phyloP scores from a whole-genome alignment of 2,113 vertebrate genomes.

The Dromaius novaehollandiae region DNA sequence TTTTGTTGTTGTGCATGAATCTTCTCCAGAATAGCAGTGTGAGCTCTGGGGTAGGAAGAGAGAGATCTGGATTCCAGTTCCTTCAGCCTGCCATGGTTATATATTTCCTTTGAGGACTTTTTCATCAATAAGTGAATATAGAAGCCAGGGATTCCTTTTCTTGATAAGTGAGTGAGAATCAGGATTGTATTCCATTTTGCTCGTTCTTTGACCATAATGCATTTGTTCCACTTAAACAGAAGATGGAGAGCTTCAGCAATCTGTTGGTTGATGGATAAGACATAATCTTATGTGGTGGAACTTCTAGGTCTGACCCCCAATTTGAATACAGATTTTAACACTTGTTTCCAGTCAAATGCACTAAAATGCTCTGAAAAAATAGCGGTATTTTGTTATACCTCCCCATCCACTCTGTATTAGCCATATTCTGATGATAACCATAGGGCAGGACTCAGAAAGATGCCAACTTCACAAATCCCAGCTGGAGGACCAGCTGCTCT shows the following conservation, averaged over 20 bases:
- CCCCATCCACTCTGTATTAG: fast-evolving
- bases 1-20: not conserved
- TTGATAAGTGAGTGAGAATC: not conserved
- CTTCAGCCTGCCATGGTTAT: not conserved
- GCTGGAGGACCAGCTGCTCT: not conserved
- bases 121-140: not conserved
- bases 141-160: not conserved
- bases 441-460: fast-evolving
- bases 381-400: not conserved
- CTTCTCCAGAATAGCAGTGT: not conserved
- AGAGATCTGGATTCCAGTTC: not conserved
- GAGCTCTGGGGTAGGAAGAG: not conserved
- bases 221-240: not conserved
- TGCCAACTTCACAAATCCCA: fast-evolving
- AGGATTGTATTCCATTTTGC: not conserved
- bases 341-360: not conserved
- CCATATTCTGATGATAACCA: fast-evolving
- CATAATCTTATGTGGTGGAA: fast-evolving
- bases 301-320: not conserved
- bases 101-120: not conserved
- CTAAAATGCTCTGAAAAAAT: not conserved
- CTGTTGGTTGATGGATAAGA: not conserved
- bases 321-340: not conserved
- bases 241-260: not conserved
- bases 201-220: not conserved